Percentiles rank a stretch among this genome's conserved stretches.
Evolutionary conservation across 2,797 vertebrate species (phyloP).

Genomic region (Ispidina picta): DNA sequence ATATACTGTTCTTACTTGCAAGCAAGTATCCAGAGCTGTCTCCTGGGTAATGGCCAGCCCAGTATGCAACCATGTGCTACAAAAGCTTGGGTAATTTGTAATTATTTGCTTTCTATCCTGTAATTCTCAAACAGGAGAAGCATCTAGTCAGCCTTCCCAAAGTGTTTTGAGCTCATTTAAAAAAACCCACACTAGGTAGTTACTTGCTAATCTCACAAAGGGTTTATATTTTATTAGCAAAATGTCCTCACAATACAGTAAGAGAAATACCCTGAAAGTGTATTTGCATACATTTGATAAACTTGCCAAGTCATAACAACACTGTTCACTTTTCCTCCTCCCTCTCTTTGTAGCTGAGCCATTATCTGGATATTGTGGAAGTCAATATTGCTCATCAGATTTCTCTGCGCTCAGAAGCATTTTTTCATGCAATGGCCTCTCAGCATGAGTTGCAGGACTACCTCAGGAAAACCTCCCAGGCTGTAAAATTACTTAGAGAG

Average conservation of each 20-base stretch:
- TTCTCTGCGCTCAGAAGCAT: slow-evolving; percentile 96
- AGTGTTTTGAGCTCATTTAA: not conserved
- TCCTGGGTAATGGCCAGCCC: not conserved
- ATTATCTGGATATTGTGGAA: slow-evolving; percentile 98
- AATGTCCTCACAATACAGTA: rapidly evolving
- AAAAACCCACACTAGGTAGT: not conserved
- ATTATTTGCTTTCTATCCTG: not conserved
- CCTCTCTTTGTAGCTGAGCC: slow-evolving; percentile 85
- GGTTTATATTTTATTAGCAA: not conserved
- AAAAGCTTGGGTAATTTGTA: not conserved
- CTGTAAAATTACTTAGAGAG: slow-evolving; percentile 89
- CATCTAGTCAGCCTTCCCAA: not conserved
- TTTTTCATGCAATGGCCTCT: slow-evolving; percentile 98
- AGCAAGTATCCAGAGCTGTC: not conserved
- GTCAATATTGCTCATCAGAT: slow-evolving; percentile 99
- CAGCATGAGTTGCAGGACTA: slow-evolving; percentile 98
- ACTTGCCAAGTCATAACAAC: not conserved
- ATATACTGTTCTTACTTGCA: not conserved
- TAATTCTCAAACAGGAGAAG: not conserved
- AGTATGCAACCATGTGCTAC: not conserved
- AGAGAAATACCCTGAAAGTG: not conserved
- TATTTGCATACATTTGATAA: not conserved
- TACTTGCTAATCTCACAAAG: not conserved
- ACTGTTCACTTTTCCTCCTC: not conserved
- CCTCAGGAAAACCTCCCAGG: slow-evolving; percentile 90